Conservation (phyloP, 2,888 invertebrate species). For the Acleris emargana region DNA sequence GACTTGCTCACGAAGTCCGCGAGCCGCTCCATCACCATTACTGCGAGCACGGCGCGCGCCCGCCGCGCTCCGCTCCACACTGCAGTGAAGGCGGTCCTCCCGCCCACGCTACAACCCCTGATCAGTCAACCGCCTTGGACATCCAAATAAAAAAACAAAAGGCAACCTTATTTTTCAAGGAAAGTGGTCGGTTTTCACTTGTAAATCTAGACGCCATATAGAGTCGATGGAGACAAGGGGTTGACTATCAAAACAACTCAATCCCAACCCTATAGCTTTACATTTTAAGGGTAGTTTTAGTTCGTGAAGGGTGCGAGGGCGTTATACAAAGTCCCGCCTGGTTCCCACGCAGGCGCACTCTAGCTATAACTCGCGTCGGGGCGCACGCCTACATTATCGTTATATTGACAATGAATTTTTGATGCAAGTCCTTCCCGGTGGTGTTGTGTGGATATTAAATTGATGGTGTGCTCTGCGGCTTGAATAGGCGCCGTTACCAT, state of each 20-base stretch:
- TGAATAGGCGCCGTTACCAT: not conserved
- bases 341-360: conserved; percentile 72
- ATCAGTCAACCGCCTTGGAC: too few relatives aligned
- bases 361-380: conserved; percentile 52
- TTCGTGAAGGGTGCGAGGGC: conserved; percentile 49
- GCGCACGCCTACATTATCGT: conserved; percentile 82
- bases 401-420: conserved; percentile 77
- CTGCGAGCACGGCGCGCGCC: conserved; percentile 73
- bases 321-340: conserved; percentile 67
- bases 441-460: conserved; percentile 51
- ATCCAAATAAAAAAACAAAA: conserved; percentile 29
- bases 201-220: too few relatives aligned
- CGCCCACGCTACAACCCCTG: conserved; percentile 58
- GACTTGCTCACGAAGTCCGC: conserved; percentile 96
- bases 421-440: conserved; percentile 61
- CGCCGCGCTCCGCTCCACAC: conserved; percentile 69
- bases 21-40: conserved; percentile 92
- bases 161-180: conserved; percentile 30
- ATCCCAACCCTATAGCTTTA: conserved; percentile 8
- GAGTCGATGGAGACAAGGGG: too few relatives aligned
- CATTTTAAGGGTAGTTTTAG: conserved; percentile 43
- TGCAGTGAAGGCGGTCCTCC: conserved; percentile 60
- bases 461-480: conserved; percentile 13
- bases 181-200: too few relatives aligned
- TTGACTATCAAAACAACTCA: conserved; percentile 7